Conservation (phyloP, 2,113 vertebrate species). For the Benitochromis conjunctus region DNA sequence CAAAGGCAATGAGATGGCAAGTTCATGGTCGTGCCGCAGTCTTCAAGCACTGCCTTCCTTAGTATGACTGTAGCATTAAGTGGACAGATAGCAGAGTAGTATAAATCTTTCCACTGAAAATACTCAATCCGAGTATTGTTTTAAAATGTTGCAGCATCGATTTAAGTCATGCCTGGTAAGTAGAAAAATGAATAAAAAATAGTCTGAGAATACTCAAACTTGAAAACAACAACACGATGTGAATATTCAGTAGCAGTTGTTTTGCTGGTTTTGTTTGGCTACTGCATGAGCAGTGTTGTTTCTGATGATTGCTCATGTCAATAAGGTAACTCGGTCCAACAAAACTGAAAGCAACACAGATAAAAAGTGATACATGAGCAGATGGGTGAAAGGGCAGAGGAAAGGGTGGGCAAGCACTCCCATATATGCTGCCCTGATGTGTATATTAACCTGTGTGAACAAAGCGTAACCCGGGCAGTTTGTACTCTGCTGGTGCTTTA, state of each 20-base stretch:
- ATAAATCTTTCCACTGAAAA: not conserved
- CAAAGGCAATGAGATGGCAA: not conserved
- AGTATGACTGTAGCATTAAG: not conserved
- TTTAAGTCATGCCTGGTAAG: not conserved
- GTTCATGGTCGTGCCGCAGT: not conserved
- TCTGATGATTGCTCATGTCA: not conserved
- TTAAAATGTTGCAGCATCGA: not conserved
- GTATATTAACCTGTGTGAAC: slow-evolving; percentile 15
- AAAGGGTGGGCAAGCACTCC: not conserved
- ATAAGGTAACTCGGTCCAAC: not conserved
- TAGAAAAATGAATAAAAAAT: not conserved
- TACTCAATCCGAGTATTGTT: not conserved
- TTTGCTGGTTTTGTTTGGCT: not conserved
- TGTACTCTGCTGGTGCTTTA: slow-evolving; percentile 43
- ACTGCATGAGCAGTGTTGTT: not conserved
- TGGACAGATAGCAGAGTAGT: not conserved
- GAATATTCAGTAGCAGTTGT: not conserved
- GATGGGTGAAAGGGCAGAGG: not conserved
- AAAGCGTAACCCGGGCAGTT: slow-evolving; percentile 2
- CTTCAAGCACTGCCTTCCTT: not conserved
- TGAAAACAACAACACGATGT: not conserved
- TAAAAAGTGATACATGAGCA: not conserved
- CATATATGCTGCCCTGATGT: not conserved
- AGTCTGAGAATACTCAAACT: not conserved
- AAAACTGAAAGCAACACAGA: not conserved